phyloP scores from a whole-genome alignment of 2,113 vertebrate genomes.

The Alaudala cheleensis region DNA sequence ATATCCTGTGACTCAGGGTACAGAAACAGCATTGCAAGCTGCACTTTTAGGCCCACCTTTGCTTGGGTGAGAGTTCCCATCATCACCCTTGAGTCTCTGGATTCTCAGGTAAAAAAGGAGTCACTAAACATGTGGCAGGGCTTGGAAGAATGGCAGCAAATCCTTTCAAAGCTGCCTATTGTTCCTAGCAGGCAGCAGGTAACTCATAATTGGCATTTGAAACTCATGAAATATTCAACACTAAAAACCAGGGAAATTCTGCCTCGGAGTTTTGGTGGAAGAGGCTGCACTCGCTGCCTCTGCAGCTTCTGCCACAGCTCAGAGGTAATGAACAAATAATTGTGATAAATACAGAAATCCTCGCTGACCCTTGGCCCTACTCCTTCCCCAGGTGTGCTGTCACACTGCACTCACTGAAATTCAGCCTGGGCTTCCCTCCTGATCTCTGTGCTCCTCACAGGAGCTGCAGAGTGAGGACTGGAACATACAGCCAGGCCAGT shows the following conservation, averaged over 20 bases:
- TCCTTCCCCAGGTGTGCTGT: not conserved
- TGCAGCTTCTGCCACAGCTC: not conserved
- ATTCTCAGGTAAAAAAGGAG: not conserved
- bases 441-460: not conserved
- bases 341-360: not conserved
- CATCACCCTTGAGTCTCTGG: not conserved
- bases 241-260: slow-evolving; percentile 17
- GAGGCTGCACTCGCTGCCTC: not conserved
- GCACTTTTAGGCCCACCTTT: not conserved
- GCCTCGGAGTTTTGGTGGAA: not conserved
- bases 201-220: slow-evolving; percentile 28
- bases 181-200: slow-evolving; percentile 17
- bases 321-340: slow-evolving; percentile 1
- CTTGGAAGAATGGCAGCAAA: not conserved
- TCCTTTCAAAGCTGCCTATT: not conserved
- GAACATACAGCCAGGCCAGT: not conserved
- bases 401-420: not conserved
- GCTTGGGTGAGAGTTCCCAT: not conserved
- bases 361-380: not conserved
- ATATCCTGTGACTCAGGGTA: not conserved
- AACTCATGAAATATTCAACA: slow-evolving; percentile 43
- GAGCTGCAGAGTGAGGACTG: not conserved
- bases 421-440: not conserved
- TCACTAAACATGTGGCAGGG: not conserved
- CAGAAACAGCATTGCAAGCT: not conserved